A percentile compares a stretch with the other conserved stretches of the same genome.
These are phyloP conservation scores for Notodonta ziczac DNA, from an alignment of 2,888 invertebrate species.

Conservation along the genomic window DNA sequence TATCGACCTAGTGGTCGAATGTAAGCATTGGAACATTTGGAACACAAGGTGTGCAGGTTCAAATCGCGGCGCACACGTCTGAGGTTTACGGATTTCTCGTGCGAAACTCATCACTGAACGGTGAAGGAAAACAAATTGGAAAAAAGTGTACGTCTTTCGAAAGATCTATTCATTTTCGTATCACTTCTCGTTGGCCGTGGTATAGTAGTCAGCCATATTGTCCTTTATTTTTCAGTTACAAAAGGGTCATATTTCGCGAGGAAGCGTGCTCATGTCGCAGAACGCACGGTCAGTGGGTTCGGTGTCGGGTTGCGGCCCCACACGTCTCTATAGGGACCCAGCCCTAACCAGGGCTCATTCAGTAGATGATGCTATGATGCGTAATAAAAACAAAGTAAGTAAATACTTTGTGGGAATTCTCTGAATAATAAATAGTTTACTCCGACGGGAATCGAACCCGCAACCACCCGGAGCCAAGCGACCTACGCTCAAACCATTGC, in stretches of 20 bases:
- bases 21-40: too few relatives aligned
- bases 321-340: constrained; percentile 6
- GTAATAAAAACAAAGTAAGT: neutral
- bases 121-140: neutral
- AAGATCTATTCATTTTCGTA: neutral
- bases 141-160: too few relatives aligned
- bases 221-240: constrained; percentile 19
- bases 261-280: constrained; percentile 33
- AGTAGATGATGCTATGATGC: neutral
- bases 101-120: neutral
- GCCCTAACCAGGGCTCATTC: neutral
- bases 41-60: too few relatives aligned
- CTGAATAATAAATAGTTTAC: neutral
- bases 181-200: too few relatives aligned
- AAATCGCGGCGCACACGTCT: too few relatives aligned
- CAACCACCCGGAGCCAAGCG: too few relatives aligned
- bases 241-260: constrained; percentile 28
- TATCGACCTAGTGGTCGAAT: too few relatives aligned
- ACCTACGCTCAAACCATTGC: too few relatives aligned
- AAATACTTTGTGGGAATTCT: neutral
- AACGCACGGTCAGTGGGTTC: constrained; percentile 30
- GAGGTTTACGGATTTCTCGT: too few relatives aligned
- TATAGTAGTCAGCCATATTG: too few relatives aligned
- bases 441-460: too few relatives aligned
- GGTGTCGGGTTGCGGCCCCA: constrained; percentile 30